phyloP scores from a whole-genome alignment of 2,113 vertebrate genomes.

The Oenanthe melanoleuca region DNA sequence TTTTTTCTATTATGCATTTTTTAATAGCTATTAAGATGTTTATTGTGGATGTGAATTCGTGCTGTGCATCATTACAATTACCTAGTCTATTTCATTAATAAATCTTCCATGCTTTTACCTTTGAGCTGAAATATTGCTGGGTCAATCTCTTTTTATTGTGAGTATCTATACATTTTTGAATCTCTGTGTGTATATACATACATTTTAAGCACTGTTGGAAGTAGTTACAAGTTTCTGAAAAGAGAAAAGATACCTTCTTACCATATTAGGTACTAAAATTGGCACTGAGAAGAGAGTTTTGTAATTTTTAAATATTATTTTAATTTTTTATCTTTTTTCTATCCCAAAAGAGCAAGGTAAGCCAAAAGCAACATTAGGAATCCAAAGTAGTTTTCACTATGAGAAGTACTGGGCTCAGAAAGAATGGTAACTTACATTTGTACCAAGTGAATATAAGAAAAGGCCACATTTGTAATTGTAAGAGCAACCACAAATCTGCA shows the following conservation, averaged over 20 bases:
- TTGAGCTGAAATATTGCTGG: background rate
- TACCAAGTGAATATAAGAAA: background rate
- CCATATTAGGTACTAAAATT: background rate
- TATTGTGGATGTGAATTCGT: background rate
- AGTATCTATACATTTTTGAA: background rate
- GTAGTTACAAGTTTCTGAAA: background rate
- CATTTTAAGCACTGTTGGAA: background rate
- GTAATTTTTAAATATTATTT: background rate
- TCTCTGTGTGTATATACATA: accelerated
- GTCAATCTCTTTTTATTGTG: background rate
- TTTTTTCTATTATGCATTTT: background rate
- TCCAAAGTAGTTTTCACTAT: background rate
- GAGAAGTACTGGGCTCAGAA: background rate
- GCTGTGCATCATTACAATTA: background rate
- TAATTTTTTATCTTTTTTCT: background rate
- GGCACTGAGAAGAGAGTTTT: background rate
- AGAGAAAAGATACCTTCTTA: background rate
- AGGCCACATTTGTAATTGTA: background rate
- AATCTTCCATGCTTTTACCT: background rate
- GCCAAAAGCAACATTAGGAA: background rate
- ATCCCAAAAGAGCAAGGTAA: background rate
- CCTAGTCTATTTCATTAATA: background rate
- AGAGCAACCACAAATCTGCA: background rate
- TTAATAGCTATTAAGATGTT: background rate
- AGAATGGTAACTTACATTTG: background rate